Conservation (phyloP, 2,888 invertebrate genomes). For the Dynastes tityus region DNA sequence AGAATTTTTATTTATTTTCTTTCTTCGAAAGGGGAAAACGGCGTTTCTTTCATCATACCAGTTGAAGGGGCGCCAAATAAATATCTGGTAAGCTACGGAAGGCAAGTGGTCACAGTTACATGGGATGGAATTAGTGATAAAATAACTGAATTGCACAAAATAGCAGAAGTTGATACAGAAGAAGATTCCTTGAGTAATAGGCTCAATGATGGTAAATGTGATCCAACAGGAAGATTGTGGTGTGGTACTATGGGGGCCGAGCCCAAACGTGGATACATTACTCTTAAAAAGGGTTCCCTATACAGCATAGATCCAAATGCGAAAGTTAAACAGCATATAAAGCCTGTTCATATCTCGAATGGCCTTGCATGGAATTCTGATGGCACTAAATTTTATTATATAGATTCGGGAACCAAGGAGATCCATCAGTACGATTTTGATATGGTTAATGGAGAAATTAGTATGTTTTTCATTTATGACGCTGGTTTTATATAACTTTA, state of each 20-base stretch:
- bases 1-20: too few relatives aligned
- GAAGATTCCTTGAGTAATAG: conserved; percentile 68
- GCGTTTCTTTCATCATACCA: conserved; percentile 75
- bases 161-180: conserved; percentile 76
- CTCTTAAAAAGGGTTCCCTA: conserved; percentile 44
- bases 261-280: conserved; percentile 41
- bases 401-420: conserved; percentile 79
- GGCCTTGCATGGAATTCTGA: conserved; percentile 84
- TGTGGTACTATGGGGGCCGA: conserved; percentile 72
- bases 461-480: conserved; percentile 68
- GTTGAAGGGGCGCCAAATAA: conserved; percentile 74
- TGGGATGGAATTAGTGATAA: conserved; percentile 77
- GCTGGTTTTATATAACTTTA: not conserved
- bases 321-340: conserved; percentile 58
- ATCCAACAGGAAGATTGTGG: conserved; percentile 81
- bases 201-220: conserved; percentile 84
- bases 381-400: conserved; percentile 81
- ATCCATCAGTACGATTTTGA: conserved; percentile 84
- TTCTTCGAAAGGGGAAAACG: not conserved
- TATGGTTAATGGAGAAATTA: conserved; percentile 76
- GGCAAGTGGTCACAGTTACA: conserved; percentile 73
- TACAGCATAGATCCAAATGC: conserved; percentile 44
- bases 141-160: conserved; percentile 70
- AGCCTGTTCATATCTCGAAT: conserved; percentile 79
- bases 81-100: conserved; percentile 76